These are phyloP conservation scores for Cherax quadricarinatus DNA, from an alignment of 1,140 invertebrate genomes.

Conservation along the genomic window DNA sequence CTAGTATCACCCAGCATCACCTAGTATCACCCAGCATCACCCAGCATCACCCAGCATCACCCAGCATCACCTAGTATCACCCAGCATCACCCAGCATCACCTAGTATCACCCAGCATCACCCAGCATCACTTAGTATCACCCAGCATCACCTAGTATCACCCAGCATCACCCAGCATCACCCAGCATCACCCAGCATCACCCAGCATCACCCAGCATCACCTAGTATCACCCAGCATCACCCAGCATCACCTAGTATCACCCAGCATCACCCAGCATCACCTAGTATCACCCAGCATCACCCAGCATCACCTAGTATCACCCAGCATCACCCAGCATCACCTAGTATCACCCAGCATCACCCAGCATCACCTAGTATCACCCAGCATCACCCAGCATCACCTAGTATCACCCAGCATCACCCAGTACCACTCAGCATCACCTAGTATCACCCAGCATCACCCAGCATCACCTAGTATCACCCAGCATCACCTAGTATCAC, in stretches of 20 bases:
- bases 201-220: background rate
- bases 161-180: background rate
- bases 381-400: background rate
- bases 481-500: background rate
- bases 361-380: background rate
- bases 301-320: background rate
- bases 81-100: background rate
- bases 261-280: background rate
- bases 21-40: background rate
- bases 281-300: background rate
- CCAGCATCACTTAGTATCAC: background rate
- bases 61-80: background rate
- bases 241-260: background rate
- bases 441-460: no score
- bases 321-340: background rate
- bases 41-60: background rate
- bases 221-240: background rate
- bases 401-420: background rate
- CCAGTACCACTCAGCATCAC: background rate
- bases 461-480: no score
- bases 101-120: background rate
- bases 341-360: background rate
- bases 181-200: background rate
- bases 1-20: background rate
- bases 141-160: background rate